A percentile compares a stretch with the other conserved stretches of the same genome.
phyloP scores from a whole-genome alignment of 2,888 invertebrate genomes.

The Sphaerophoria rueppellii region DNA sequence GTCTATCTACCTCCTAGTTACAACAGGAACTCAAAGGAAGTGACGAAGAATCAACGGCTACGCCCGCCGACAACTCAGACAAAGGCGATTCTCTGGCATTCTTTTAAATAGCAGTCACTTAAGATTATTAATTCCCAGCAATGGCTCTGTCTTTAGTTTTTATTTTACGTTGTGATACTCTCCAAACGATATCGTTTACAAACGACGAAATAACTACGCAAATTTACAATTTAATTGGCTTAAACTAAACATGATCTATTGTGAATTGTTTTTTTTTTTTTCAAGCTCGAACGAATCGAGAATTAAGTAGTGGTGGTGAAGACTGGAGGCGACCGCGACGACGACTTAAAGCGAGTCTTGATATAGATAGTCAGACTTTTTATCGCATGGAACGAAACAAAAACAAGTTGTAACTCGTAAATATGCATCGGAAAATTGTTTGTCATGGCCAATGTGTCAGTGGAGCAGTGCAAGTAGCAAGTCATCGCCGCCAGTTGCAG shows the following conservation, averaged over 20 bases:
- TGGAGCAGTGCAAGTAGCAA: constrained; percentile 25
- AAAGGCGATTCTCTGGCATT: constrained; percentile 41
- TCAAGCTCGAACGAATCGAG: background rate
- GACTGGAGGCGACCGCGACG: background rate
- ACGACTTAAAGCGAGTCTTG: constrained; percentile 17
- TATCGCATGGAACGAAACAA: background rate
- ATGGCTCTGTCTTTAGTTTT: constrained; percentile 40
- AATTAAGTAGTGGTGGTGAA: background rate
- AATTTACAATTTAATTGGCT: constrained; percentile 59
- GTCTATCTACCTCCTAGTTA: background rate
- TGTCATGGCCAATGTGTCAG: constrained; percentile 66
- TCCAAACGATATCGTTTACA: constrained; percentile 45
- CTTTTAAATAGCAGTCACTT: constrained; percentile 59
- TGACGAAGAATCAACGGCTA: constrained; percentile 30
- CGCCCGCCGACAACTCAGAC: background rate
- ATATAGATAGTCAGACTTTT: background rate
- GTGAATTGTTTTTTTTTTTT: constrained; percentile 24
- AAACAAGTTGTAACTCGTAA: constrained; percentile 4
- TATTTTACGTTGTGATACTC: background rate
- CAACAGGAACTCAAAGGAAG: constrained; percentile 45
- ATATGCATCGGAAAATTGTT: constrained; percentile 52
- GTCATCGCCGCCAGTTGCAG: background rate
- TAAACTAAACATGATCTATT: constrained; percentile 66
- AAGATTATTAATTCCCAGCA: constrained; percentile 61
- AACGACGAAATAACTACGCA: constrained; percentile 4